Percentiles rank a stretch among this genome's conserved stretches.
phyloP scores from a whole-genome alignment of 2,113 vertebrate genomes.

The Cinclus mexicanus region DNA sequence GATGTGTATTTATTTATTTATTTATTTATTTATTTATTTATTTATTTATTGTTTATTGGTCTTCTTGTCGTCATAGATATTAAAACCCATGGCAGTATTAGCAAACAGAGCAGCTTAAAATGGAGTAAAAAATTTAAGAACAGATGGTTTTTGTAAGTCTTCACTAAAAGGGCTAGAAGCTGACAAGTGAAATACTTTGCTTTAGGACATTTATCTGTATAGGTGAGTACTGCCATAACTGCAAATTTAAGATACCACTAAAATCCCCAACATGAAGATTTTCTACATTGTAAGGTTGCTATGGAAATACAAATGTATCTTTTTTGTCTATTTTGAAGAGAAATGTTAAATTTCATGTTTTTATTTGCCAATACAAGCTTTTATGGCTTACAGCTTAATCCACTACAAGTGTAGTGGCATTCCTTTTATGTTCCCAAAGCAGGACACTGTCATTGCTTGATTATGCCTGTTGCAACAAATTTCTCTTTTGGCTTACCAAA shows the following conservation, averaged over 20 bases:
- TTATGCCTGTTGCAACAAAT: background rate
- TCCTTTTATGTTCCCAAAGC: background rate
- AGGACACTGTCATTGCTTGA: background rate
- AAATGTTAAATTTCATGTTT: background rate
- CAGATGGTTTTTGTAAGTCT: background rate
- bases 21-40: no score
- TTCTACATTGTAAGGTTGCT: constrained; percentile 43
- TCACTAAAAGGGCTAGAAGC: background rate
- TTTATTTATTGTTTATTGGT: background rate
- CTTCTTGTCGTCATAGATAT: background rate
- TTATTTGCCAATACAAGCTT: background rate
- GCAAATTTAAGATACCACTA: background rate
- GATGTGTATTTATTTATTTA: background rate
- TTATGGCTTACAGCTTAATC: background rate
- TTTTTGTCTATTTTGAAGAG: background rate
- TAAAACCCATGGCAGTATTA: background rate
- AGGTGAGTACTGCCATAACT: background rate
- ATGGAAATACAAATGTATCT: constrained; percentile 45
- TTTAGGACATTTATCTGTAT: background rate
- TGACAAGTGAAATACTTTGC: background rate
- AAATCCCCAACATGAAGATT: background rate
- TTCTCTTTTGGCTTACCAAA: background rate
- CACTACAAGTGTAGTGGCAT: background rate
- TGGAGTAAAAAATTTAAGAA: background rate
- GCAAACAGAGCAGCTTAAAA: background rate